Evolutionary conservation across 1,140 invertebrate species (phyloP), one percentile per base, ranked within the genome.

Genomic region (Formica selysi): DNA sequence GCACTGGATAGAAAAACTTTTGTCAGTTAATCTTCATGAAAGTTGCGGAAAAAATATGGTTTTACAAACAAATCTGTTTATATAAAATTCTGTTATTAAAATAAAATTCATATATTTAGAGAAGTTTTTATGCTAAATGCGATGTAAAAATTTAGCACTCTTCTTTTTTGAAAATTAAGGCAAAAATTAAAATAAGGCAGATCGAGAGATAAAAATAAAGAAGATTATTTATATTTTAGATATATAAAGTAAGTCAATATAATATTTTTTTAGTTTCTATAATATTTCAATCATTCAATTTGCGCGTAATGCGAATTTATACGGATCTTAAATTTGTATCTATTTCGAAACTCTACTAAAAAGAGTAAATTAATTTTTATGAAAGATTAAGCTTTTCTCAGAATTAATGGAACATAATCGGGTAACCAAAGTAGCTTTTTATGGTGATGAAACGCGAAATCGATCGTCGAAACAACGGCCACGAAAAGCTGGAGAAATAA

Each of bases 1-100:
- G 26, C 7, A 29, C 13, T 26, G 11, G 48, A 78, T 65, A 44
- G 6, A 78, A 11, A 65, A 78, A 78, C 65, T 61, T 78, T 13
- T 7, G 41, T 36, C 6, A 38, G 11, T 78, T 48, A 78, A 78
- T 65, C 41, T 65, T 48, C 11, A 65, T 48, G 11, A 65, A 44
- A 65, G 61, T 32, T 64, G 19, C 8, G 48, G 16, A 51, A 51
- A 44, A 78, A 65, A 13, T 29, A 8, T 19, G 6, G 8, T 32
- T 48, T 13, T 29, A 26, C 26, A 48, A 76, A 78, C 26, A 22
- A 11, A 6, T 65, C 7, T 16, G 36, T 59, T 41, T 76, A 2
- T 62, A 32, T 13, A 10, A 65, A 65, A 32, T 36, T 0, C 10
- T 7, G 6, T 32, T 61, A 19, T 36, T 22, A 22, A 59, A 26